Evolutionary conservation across 2,888 invertebrate genomes (phyloP), one percentile per base, ranked within the genome.

Genomic region (Adelphocoris suturalis): DNA sequence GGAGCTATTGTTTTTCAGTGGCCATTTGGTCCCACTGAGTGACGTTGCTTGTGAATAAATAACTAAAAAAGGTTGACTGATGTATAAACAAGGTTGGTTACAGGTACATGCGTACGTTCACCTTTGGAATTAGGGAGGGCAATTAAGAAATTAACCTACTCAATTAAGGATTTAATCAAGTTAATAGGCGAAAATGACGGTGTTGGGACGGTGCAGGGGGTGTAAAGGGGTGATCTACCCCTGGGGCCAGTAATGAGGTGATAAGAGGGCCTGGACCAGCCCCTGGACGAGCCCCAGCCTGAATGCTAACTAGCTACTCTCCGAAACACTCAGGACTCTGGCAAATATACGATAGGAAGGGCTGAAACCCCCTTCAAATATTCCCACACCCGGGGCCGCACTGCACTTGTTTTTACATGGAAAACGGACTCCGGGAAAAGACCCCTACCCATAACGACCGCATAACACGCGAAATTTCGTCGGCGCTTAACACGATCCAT

Each of bases 401-500:
- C 46, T 46, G 80, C 46, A 47, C 80, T 82, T 82, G 82, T 82
- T 82, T 82, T 82, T 82, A 48, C 82, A 82, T 48, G 82, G 82
- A 82, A 48, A 82, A 46, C 48, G 27, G 82, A 68, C 68, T 23
- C 11, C n/a, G 57, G n/a, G 19, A 14, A 23, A 23, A 68, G 27
- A 23, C 23, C 68, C 68, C 7, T 7, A 3, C n/a, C 48, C 27
- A 82, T 37, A 82, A 82, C 82, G 80, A 80, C 80, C 80, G 80
- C 80, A 48, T 47, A 80, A 47, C 47, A 48, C 48, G 27, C 19
- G 52, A 19, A 82, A 37, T 37, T 52, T 82, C 82, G 48, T 48
- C 48, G 52, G 52, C 82, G 52, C 7, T 37, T 48, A 82, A 82
- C 82, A 82, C 14, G 82, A 14, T n/a, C 82, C 82, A 82, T 82